Evolutionary conservation across 2,888 invertebrate genomes (phyloP).

Genomic region (Smittia aterrima): DNA sequence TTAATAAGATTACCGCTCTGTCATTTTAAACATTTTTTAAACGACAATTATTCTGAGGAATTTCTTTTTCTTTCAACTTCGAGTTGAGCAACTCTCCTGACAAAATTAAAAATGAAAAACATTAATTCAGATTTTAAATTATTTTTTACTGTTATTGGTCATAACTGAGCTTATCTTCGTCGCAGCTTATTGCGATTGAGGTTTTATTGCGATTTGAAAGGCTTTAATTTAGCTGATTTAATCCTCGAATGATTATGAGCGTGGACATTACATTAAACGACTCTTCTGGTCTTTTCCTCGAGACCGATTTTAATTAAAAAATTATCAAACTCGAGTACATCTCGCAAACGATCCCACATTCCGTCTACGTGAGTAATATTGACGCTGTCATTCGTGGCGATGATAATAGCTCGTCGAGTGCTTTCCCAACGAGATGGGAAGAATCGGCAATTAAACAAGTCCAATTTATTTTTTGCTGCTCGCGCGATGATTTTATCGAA

Average conservation of each 20-base stretch:
- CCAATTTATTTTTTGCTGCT: slow-evolving; percentile 13
- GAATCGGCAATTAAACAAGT: slow-evolving; percentile 33
- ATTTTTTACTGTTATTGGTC: not conserved
- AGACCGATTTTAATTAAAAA: not conserved
- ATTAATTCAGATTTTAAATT: too few relatives aligned
- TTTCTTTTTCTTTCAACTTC: too few relatives aligned
- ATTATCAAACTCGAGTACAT: not conserved
- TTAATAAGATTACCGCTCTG: not conserved
- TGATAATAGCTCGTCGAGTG: not conserved
- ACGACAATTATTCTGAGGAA: not conserved
- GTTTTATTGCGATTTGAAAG: not conserved
- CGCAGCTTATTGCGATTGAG: not conserved
- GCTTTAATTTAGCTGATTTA: not conserved
- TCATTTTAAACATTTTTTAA: not conserved
- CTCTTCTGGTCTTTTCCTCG: not conserved
- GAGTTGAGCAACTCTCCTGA: too few relatives aligned
- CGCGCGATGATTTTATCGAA: not conserved
- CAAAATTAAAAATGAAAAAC: too few relatives aligned
- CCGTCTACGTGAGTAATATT: not conserved
- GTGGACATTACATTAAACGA: not conserved
- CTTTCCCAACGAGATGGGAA: not conserved
- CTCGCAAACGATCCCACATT: not conserved
- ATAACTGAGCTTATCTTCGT: not conserved
- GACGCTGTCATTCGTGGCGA: not conserved
- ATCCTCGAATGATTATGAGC: not conserved